Evolutionary conservation across 2,113 vertebrate species (phyloP).

Genomic region (Zosterops pallidus): DNA sequence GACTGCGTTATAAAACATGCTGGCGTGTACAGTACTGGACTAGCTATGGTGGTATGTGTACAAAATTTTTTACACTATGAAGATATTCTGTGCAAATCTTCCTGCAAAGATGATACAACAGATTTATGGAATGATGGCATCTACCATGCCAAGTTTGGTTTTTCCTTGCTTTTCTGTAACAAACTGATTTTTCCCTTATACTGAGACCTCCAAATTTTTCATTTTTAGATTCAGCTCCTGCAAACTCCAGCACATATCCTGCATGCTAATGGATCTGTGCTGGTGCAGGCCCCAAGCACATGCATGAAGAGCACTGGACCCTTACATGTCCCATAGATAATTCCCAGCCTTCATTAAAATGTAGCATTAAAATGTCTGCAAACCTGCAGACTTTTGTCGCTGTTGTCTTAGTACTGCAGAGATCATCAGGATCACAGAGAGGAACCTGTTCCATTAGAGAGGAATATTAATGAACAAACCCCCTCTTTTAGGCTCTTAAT

Average conservation of each 20-base stretch:
- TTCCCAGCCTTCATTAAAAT: not conserved
- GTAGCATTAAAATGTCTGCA: not conserved
- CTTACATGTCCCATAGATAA: not conserved
- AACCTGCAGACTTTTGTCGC: not conserved
- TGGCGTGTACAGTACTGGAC: slow-evolving; percentile 92
- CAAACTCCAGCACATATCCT: not conserved
- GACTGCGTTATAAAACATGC: slow-evolving; percentile 97
- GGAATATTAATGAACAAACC: not conserved
- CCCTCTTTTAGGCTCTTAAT: not conserved
- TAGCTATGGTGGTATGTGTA: slow-evolving; percentile 96
- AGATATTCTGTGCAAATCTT: not conserved
- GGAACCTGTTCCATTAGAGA: not conserved
- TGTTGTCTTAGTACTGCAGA: not conserved
- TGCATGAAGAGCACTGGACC: not conserved
- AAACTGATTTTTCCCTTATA: not conserved
- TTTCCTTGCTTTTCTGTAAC: not conserved
- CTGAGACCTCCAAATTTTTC: not conserved
- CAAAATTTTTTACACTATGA: not conserved
- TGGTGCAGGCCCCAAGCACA: not conserved
- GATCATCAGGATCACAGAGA: not conserved
- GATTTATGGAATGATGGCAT: not conserved
- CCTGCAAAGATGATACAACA: not conserved
- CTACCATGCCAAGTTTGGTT: not conserved
- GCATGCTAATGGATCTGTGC: not conserved
- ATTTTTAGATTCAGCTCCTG: not conserved